Evolutionary conservation across 2,888 invertebrate genomes (phyloP).

Genomic region (Congeria kusceri): DNA sequence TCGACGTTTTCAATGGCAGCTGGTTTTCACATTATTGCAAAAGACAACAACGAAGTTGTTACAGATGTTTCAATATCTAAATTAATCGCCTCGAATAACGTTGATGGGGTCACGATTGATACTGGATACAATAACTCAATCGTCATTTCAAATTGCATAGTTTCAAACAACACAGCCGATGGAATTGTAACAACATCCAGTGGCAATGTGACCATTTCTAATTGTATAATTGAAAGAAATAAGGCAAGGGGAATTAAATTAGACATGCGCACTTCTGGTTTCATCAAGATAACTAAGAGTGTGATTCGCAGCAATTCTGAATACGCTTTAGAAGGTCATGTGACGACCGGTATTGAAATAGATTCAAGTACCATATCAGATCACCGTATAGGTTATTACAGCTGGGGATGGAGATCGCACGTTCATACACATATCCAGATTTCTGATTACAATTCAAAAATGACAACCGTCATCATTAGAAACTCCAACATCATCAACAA

Average conservation of each 20-base stretch:
- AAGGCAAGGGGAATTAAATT: background rate
- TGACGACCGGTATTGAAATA: background rate
- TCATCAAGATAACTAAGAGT: too few species aligned
- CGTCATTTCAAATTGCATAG: background rate
- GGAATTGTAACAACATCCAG: background rate
- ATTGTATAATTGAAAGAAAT: background rate
- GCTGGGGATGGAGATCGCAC: background rate
- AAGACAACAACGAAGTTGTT: too few species aligned
- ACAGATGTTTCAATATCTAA: too few species aligned
- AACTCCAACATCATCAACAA: conserved; percentile 2
- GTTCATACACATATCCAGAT: background rate
- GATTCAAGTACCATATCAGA: conserved; percentile 6
- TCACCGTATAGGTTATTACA: conserved; percentile 6
- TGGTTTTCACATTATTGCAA: too few species aligned
- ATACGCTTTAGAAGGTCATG: background rate
- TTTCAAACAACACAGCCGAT: background rate
- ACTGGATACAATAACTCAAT: too few species aligned
- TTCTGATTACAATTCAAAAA: background rate
- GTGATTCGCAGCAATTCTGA: conserved; percentile 1
- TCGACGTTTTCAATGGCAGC: too few species aligned
- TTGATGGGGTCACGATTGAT: too few species aligned
- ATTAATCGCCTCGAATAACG: too few species aligned
- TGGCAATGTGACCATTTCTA: background rate
- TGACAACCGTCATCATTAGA: background rate
- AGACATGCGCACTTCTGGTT: background rate